Evolutionary conservation across 2,113 vertebrate genomes (phyloP).

Genomic region (Sinocyclocheilus maitianheensis): DNA sequence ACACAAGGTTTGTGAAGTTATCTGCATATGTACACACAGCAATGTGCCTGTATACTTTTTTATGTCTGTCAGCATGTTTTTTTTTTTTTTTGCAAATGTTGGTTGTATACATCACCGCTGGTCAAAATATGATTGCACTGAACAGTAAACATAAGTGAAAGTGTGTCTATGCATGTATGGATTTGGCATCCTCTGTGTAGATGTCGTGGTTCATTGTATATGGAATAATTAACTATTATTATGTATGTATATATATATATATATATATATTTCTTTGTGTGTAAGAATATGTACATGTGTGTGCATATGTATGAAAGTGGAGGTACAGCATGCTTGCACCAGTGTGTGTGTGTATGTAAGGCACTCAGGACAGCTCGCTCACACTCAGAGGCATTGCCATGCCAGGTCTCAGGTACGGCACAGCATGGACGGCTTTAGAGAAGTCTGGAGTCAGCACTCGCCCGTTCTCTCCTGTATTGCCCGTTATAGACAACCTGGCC

Average conservation of each 20-base stretch:
- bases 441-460: conserved; percentile 90
- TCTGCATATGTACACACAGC: conserved; percentile 43
- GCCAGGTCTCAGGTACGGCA: conserved; percentile 97
- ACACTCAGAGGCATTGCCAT: conserved; percentile 99
- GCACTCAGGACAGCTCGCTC: conserved; percentile 98
- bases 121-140: conserved; percentile 22
- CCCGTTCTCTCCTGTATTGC: conserved; percentile 95
- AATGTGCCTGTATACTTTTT: neutral
- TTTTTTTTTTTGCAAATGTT: conserved; percentile 9
- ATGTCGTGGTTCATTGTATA: neutral
- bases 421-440: conserved; percentile 92
- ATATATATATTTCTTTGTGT: neutral
- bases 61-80: conserved; percentile 6
- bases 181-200: conserved; percentile 35
- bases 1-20: conserved; percentile 23
- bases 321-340: conserved; percentile 34
- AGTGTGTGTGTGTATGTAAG: conserved; percentile 80
- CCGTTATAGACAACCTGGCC: conserved; percentile 96
- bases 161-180: conserved; percentile 28
- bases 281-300: conserved; percentile 27
- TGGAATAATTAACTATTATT: conserved; percentile 4
- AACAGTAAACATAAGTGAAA: conserved; percentile 26
- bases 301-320: conserved; percentile 21
- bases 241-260: neutral
- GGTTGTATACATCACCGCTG: neutral